These are phyloP conservation scores for Paradoxurus hermaphroditus DNA, from an alignment of 2,113 vertebrate species.

Conservation along the genomic window DNA sequence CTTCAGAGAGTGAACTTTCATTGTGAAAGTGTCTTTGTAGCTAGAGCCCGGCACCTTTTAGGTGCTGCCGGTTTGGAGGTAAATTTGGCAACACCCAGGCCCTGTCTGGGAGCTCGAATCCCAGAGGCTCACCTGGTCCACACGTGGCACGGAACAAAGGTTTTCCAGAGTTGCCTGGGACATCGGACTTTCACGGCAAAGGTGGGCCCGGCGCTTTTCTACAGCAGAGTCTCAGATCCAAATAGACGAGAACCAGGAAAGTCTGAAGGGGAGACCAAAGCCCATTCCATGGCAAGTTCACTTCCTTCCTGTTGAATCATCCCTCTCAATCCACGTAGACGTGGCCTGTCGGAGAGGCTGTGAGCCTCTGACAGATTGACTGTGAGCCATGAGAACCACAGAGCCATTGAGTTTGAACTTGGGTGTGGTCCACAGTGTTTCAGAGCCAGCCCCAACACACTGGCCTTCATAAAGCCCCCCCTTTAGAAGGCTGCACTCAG, in stretches of 20 bases:
- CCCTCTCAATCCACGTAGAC: background rate
- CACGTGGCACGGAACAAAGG: background rate
- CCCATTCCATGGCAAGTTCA: background rate
- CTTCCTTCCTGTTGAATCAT: background rate
- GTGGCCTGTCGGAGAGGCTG: background rate
- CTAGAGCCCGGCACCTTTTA: background rate
- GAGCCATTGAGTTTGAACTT: background rate
- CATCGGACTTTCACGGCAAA: background rate
- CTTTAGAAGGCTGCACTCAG: background rate
- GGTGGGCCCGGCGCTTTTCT: background rate
- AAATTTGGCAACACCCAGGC: background rate
- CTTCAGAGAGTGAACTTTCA: background rate
- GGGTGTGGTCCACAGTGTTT: background rate
- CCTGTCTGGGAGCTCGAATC: background rate
- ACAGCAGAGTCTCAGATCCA: background rate
- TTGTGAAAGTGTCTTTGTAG: background rate
- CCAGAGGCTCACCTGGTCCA: background rate
- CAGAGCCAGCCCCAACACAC: background rate
- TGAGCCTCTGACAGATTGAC: background rate
- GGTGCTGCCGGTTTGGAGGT: background rate
- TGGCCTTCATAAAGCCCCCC: background rate
- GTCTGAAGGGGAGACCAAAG: background rate
- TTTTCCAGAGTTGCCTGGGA: background rate
- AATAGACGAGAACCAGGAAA: background rate
- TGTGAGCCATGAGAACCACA: background rate